These are phyloP conservation scores for Setophaga coronata DNA, from an alignment of 2,113 vertebrate species.

Conservation along the genomic window DNA sequence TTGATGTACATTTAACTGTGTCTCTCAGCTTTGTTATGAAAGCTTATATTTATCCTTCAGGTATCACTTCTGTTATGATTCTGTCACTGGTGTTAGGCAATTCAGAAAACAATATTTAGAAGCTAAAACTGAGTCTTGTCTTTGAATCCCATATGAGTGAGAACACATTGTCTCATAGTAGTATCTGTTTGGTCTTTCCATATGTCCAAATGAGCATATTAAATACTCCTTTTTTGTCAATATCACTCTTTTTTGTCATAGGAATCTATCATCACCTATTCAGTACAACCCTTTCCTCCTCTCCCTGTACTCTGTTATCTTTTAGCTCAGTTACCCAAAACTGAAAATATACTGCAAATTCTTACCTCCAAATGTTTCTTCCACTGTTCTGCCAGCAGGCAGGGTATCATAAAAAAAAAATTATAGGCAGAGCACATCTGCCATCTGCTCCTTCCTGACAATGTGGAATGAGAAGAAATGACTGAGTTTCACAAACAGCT, in stretches of 20 bases:
- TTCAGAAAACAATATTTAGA: neutral
- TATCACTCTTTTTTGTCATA: neutral
- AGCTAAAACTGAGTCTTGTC: neutral
- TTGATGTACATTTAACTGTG: neutral
- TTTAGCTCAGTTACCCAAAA: neutral
- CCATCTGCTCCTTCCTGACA: conserved; percentile 51
- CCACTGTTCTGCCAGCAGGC: neutral
- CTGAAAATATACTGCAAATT: conserved; percentile 6
- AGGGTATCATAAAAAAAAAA: conserved; percentile 12
- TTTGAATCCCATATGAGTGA: neutral
- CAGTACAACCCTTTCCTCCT: neutral
- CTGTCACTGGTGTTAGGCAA: neutral
- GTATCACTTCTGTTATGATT: neutral
- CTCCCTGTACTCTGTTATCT: neutral
- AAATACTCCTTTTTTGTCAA: neutral
- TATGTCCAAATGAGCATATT: neutral
- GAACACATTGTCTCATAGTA: neutral
- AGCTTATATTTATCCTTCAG: neutral
- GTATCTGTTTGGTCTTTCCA: neutral
- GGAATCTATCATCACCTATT: neutral
- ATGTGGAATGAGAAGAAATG: conserved; percentile 38
- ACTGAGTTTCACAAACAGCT: conserved; percentile 17
- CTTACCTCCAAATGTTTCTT: conserved; percentile 12
- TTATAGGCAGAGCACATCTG: conserved; percentile 37
- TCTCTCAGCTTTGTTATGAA: neutral